Evolutionary conservation across 2,797 vertebrate genomes (phyloP), one percentile per base, ranked within the genome.

Genomic region (Hydrolagus colliei): DNA sequence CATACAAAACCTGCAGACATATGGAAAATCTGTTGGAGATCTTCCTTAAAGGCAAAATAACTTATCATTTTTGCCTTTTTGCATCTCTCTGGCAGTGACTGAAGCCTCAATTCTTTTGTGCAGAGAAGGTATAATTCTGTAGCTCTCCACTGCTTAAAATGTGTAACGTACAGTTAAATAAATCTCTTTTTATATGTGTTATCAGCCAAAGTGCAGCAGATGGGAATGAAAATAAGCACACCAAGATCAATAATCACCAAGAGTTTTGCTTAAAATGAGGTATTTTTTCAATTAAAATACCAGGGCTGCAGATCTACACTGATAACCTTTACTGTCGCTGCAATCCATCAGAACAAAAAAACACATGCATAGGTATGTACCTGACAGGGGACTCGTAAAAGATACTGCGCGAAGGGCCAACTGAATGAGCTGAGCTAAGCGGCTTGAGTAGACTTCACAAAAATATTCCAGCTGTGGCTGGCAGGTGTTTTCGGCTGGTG

Each of bases 401-500:
- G 86, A 16, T 72, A 88, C 75, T 32, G 67, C 0, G 85, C 2
- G 35, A 68, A 0, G 41, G 74, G 35, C 82, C 78, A 61, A 41
- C 86, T 85, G 20, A 87, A 73, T 0, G 79, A 59, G 1, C 0
- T 35, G 71, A 87, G 62, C 73, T 0, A 11, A n/a, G 14, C 41
- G 85, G 2, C 73, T 10, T 63, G 72, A 16, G 89, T 27, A 89
- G 18, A 22, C 87, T 14, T 20, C 78, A 65, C 75, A 41, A 2
- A 87, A 87, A 89, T 86, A 86, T 62, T n/a, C 41, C 87, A 85
- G 85, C 88, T 88, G 87, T 86, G 87, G 79, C 73, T 78, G 71
- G 71, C 77, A 85, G 88, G 89, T 90, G 87, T 87, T 89, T 86
- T 79, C 13, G 85, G 86, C 52, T 78, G 87, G 86, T 86, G 87